Base-by-base conservation (phyloP, 2,888 invertebrate genomes). In the Platycnemis pennipes region DNA sequence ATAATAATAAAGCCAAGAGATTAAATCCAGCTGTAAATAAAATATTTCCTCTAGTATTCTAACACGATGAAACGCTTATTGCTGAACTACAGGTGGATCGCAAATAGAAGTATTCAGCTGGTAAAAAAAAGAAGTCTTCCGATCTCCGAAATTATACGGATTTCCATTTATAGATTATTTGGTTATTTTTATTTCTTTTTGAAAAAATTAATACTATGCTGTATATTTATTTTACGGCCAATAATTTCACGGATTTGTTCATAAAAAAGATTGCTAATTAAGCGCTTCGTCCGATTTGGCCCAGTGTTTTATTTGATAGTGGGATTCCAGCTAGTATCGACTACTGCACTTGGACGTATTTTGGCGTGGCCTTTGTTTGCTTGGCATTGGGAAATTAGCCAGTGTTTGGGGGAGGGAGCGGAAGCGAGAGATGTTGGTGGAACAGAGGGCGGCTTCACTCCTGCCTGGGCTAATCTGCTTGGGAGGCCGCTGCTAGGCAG, bases 291-390 rank as follows among this genome's bases (percentile, higher is more conserved):
- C 31, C 77, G 77, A 11, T 7, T 77, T 2, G 13, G 13, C 77
- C 77, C 31, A 37, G 77, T 77, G 77, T 37, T 77, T 77, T 77
- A 77, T 77, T 77, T 77, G 77, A 77, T 37, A 77, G 37, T 77
- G 77, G 77, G 37, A 77, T 77, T 77, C 77, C 31, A 26, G 37
- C 37, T 3, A 37, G 13, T 77, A 77, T 77, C 77, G 77, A 31
- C 37, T 37, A 26, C 31, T 13, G 77, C 77, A 37, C 31, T 37
- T 8, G 77, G 37, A 31, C 37, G 8, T 16, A 37, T 77, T 77
- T 37, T 31, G 31, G 13, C 31, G 37, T 11, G 77, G 77, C 11
- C 13, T 77, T 16, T 37, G 77, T 77, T 77, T 77, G 77, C 37
- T 77, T 77, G 31, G 77, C 13, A 77, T 37, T 37, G 77, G 77